A percentile compares a stretch with the other conserved stretches of the same genome.
Conservation (phyloP, 2,888 invertebrate genomes). For the Camptogramma bilineatum region DNA sequence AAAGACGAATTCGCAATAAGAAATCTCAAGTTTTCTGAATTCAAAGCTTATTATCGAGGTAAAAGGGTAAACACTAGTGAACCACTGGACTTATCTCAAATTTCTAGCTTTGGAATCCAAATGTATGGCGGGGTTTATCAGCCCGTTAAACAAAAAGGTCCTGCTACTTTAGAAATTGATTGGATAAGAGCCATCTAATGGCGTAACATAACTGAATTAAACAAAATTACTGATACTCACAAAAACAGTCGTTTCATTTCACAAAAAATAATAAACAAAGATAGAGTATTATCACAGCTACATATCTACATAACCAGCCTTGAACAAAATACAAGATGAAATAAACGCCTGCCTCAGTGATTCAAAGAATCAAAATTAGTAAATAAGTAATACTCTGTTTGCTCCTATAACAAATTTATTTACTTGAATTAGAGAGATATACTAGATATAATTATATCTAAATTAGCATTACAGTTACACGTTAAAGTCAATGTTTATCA, state of each 20-base stretch:
- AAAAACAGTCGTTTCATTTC: constrained; percentile 7
- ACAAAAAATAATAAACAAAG: no score
- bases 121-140: constrained; percentile 88
- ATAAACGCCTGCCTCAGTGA: no score
- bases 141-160: constrained; percentile 87
- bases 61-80: constrained; percentile 83
- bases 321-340: no score
- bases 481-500: constrained; percentile 47
- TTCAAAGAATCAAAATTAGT: background rate
- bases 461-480: constrained; percentile 50
- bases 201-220: constrained; percentile 8
- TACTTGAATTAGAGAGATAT: constrained; percentile 60
- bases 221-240: background rate
- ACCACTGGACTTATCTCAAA: constrained; percentile 83
- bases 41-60: constrained; percentile 87
- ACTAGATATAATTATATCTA: constrained; percentile 53
- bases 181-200: constrained; percentile 80
- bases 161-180: constrained; percentile 87
- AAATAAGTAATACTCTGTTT: constrained; percentile 32
- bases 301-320: no score
- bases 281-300: no score
- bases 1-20: constrained; percentile 82
- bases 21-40: constrained; percentile 82
- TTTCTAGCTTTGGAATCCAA: constrained; percentile 87
- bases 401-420: constrained; percentile 59